Conservation (phyloP, 2,797 vertebrate genomes). For the Micropoecilia bifurca region DNA sequence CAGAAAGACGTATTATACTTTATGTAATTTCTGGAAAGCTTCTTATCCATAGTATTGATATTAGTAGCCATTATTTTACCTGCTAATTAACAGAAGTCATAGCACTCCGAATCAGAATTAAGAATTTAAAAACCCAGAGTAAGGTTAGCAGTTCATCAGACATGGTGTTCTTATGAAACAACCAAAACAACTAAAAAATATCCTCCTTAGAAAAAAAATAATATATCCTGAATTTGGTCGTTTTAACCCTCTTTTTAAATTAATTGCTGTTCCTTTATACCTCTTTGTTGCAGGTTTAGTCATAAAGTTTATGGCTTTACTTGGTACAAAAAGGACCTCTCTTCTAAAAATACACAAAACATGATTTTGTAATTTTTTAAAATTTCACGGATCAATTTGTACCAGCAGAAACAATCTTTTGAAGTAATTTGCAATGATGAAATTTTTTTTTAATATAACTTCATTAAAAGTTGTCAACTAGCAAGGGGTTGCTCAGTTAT, state of each 20-base stretch:
- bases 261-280: not conserved
- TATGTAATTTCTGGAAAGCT: no score
- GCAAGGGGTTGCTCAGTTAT: not conserved
- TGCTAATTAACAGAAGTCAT: no score
- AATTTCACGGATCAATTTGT: not conserved
- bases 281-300: not conserved
- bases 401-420: not conserved
- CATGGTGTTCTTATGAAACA: not conserved
- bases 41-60: no score
- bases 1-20: no score
- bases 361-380: not conserved
- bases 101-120: no score
- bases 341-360: not conserved
- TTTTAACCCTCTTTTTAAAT: not conserved
- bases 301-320: not conserved
- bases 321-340: not conserved
- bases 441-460: no score
- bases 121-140: not conserved
- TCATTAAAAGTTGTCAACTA: not conserved
- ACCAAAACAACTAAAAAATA: not conserved
- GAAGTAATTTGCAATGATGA: not conserved
- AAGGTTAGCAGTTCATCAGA: not conserved
- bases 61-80: no score
- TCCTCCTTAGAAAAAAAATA: no score
- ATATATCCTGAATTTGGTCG: not conserved